Percentiles rank a stretch among this genome's conserved stretches.
phyloP scores from a whole-genome alignment of 2,797 vertebrate species.

The Acanthopagrus latus region DNA sequence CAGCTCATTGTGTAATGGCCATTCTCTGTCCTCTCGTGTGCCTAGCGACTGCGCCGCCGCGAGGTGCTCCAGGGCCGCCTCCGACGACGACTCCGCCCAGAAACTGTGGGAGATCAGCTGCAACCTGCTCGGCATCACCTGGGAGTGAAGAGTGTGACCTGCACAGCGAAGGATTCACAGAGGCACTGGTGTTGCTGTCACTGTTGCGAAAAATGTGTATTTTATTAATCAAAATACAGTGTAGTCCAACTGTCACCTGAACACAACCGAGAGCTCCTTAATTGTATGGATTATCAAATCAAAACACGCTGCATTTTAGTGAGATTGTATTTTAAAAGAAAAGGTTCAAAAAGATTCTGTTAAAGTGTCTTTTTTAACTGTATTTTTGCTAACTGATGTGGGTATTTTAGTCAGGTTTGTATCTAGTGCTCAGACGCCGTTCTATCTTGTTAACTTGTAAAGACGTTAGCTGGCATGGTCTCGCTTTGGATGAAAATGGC shows the following conservation, averaged over 20 bases:
- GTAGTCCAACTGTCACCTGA: not conserved
- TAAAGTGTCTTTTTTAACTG: conserved; percentile 8
- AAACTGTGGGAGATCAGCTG: conserved; percentile 87
- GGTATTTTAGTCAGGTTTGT: not conserved
- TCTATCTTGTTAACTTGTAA: not conserved
- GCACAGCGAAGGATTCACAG: conserved; percentile 39
- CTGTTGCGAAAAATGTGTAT: conserved; percentile 19
- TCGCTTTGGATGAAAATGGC: not conserved
- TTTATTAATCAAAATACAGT: conserved; percentile 10
- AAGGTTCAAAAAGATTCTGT: too few relatives aligned
- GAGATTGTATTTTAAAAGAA: conserved; percentile 1
- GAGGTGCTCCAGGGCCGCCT: conserved; percentile 76
- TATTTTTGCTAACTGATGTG: not conserved
- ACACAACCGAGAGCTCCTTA: conserved; percentile 1
- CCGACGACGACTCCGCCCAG: conserved; percentile 82
- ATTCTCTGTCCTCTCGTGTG: conserved; percentile 37
- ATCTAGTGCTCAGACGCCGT: not conserved
- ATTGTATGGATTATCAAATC: conserved; percentile 10
- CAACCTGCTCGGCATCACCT: conserved; percentile 82
- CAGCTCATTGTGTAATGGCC: conserved; percentile 10
- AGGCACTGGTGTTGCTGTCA: conserved; percentile 19
- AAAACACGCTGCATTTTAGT: not conserved
- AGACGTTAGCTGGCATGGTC: not conserved
- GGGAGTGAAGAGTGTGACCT: conserved; percentile 73
- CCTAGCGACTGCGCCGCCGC: conserved; percentile 83